Evolutionary conservation across 1,140 invertebrate species (phyloP).

Genomic region (Drosophila bocqueti): DNA sequence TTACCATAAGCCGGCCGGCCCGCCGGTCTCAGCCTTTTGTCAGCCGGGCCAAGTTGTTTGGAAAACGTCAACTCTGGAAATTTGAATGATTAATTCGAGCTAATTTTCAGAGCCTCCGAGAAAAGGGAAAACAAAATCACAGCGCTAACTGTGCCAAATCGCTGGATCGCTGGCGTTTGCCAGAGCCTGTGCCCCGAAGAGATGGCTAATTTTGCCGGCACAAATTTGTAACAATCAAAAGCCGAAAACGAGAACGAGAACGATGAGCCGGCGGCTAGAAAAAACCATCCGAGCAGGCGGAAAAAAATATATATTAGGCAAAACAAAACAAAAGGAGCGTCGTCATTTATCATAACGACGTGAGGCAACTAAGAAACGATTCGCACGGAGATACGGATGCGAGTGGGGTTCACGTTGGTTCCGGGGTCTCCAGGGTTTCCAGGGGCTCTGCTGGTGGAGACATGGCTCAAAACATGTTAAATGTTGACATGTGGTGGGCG

Average conservation of each 20-base stretch:
- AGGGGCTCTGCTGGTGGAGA: slow-evolving; percentile 31
- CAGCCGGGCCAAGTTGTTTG: slow-evolving; percentile 50
- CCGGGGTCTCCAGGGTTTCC: slow-evolving; percentile 4
- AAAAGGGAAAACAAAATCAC: slow-evolving; percentile 44
- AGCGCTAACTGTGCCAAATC: slow-evolving; percentile 75
- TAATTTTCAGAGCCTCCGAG: slow-evolving; percentile 46
- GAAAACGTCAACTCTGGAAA: slow-evolving; percentile 60
- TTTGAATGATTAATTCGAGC: slow-evolving; percentile 78
- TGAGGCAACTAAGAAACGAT: slow-evolving; percentile 63
- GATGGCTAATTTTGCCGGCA: slow-evolving; percentile 73
- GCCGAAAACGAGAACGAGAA: slow-evolving; percentile 65
- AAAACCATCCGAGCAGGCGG: slow-evolving; percentile 39
- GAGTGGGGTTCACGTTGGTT: slow-evolving; percentile 14
- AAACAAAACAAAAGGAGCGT: slow-evolving; percentile 65
- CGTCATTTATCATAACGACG: slow-evolving; percentile 83
- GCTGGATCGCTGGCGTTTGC: slow-evolving; percentile 41
- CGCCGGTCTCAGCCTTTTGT: slow-evolving; percentile 35
- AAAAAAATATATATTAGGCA: slow-evolving; percentile 64
- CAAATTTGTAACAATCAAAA: slow-evolving; percentile 82
- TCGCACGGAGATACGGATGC: slow-evolving; percentile 55
- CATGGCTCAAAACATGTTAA: slow-evolving; percentile 76
- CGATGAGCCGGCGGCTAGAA: slow-evolving; percentile 46
- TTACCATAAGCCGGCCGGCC: slow-evolving; percentile 33
- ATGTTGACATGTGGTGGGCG: slow-evolving; percentile 80
- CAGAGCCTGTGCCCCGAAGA: slow-evolving; percentile 43